Evolutionary conservation across 1,140 invertebrate genomes (phyloP), one percentile per base, ranked within the genome.

Genomic region (Bathynomus jamesi): DNA sequence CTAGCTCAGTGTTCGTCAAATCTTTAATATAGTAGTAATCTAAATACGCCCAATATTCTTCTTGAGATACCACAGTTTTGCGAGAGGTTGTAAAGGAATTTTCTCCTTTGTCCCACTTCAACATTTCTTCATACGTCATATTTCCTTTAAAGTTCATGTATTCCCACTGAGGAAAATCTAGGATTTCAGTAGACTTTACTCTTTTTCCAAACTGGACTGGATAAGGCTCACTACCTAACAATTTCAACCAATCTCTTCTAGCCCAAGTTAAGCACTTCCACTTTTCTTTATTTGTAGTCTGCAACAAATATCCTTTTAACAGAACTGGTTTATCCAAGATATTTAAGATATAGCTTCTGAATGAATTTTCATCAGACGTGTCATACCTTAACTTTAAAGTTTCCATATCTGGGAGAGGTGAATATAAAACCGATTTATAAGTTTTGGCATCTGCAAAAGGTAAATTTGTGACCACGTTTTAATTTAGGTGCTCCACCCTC

Each of bases 1-100:
- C 27, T 13, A 61, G 60, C 25, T 73, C 31, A 11, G 29, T 28
- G n/a, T 31, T 13, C n/a, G 29, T 32, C 28, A 73, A 13, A 60
- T 71, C 30, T 61, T 67, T 70, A 28, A 76, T 66, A 62, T 76
- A 72, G 29, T 66, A 65, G 65, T 76, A 76, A 73, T 76, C 74
- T 46, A 72, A 76, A 61, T 76, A 76, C 8, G 74, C 74, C 74
- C 74, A 76, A 31, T 72, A 53, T 53, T 53, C 40, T 2, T 5
- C 21, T 11, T 53, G 40, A 21, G 40, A 53, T 53, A 53, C 40
- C 2, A 1, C 13, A 17, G 40, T 53, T 11, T 53, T 53, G 21
- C 40, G 21, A 53, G 13, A 11, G 13, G 40, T 53, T 53, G 2
- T 21, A 53, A 53, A 53, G 21, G 13, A 17, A 53, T 11, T 5